Conservation (phyloP, 2,888 invertebrate species). For the Agrochola circellaris region DNA sequence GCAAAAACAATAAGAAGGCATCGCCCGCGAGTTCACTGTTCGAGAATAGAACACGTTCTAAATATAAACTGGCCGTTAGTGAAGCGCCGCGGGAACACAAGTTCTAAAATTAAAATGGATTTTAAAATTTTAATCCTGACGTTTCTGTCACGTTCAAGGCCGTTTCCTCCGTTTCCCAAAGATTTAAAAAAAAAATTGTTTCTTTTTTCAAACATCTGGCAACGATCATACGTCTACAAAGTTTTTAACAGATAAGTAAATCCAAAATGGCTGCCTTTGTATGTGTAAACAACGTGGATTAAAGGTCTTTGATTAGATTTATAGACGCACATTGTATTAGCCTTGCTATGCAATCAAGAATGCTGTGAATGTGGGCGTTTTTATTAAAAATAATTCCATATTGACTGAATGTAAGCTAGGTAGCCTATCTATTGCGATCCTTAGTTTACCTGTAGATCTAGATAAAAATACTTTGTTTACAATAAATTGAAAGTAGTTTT, state of each 20-base stretch:
- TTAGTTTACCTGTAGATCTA: neutral
- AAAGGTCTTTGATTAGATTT: constrained; percentile 73
- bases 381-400: constrained; percentile 68
- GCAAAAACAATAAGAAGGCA: constrained; percentile 88
- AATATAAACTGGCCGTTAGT: constrained; percentile 87
- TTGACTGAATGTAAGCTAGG: constrained; percentile 40
- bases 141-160: constrained; percentile 89
- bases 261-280: constrained; percentile 70
- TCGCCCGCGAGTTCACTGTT: constrained; percentile 87
- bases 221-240: constrained; percentile 46
- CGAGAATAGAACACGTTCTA: constrained; percentile 89
- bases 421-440: neutral
- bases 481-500: neutral
- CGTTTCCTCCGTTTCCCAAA: constrained; percentile 78
- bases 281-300: constrained; percentile 72
- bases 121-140: constrained; percentile 86
- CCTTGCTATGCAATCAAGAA: constrained; percentile 71
- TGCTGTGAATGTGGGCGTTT: constrained; percentile 68
- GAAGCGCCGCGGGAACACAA: constrained; percentile 86
- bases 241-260: constrained; percentile 74
- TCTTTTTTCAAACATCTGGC: constrained; percentile 79
- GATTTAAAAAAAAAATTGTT: constrained; percentile 46
- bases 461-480: constrained; percentile 7
- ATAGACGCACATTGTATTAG: constrained; percentile 66
- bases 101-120: constrained; percentile 84